These are phyloP conservation scores for Gambusia affinis DNA, from an alignment of 2,113 vertebrate genomes.

Conservation along the genomic window DNA sequence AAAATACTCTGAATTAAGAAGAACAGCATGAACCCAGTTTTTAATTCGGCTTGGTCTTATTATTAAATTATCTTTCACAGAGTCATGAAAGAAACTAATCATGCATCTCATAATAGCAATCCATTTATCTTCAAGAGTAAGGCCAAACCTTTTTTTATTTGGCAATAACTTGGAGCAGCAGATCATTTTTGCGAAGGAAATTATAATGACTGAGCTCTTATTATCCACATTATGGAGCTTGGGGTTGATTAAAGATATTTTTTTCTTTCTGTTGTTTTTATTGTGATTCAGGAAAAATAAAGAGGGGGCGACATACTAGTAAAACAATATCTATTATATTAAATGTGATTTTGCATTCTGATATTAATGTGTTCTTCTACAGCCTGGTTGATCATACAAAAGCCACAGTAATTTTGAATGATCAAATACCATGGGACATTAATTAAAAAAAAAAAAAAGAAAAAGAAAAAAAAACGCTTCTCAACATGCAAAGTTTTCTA, in stretches of 20 bases:
- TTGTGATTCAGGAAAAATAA: not conserved
- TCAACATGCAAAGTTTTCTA: not conserved
- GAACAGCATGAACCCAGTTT: conserved; percentile 38
- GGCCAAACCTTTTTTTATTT: conserved; percentile 30
- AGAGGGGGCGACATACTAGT: not conserved
- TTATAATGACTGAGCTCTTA: conserved; percentile 14
- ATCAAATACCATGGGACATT: not conserved
- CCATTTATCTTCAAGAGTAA: conserved; percentile 40
- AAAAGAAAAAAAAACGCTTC: not conserved
- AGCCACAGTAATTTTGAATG: not conserved
- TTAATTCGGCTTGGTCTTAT: conserved; percentile 39
- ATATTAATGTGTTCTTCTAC: conserved; percentile 17
- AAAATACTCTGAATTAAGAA: conserved; percentile 29
- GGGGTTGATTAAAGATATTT: not conserved
- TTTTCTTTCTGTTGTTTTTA: not conserved
- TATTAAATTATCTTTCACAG: conserved; percentile 51
- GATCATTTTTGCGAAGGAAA: conserved; percentile 32
- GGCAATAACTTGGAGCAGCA: conserved; percentile 30
- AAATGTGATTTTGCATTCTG: conserved; percentile 27
- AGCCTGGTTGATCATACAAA: conserved; percentile 10
- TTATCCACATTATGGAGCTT: conserved; percentile 8
- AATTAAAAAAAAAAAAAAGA: not conserved
- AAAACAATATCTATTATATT: conserved; percentile 5
- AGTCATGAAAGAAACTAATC: conserved; percentile 51
- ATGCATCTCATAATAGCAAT: conserved; percentile 52